Base-by-base conservation (phyloP, 1,140 invertebrate species). In the Pararge aegeria region DNA sequence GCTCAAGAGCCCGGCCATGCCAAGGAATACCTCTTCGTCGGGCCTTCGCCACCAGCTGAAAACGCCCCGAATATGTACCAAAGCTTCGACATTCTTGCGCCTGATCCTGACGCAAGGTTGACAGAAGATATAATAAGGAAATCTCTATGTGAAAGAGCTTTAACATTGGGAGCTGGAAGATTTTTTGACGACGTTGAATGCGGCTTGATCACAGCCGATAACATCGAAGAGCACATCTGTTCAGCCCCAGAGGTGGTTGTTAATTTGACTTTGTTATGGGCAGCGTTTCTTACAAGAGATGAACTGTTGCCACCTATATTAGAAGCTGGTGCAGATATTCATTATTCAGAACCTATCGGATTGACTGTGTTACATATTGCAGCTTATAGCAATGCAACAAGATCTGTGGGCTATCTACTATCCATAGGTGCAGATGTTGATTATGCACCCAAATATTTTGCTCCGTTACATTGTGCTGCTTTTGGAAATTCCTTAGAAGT, bases 121-220 rank as follows among this genome's bases (percentile, higher is more conserved):
- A 93, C 91, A 27, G 92, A 92, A 63, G 93, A 94, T 24, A 90
- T 90, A 2, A 90, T 94, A 5, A 89, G 91, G 67, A 88, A 90
- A 66, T 87, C 91, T 12, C 68, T 95, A 1, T 77, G 91, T n/a
- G 93, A 94, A 71, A 91, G 92, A 55, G 92, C 93, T 67, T 87
- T 92, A 37, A 83, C 90, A 0, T 89, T 92, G 5, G 92, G 93
- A 3, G 87, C 92, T 10, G 81, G 91, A 19, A 91, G 93, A 46
- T 79, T 94, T 5, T 87, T 94, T 10, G 92, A 93, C 19, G 93
- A 93, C 58, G 84, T 94, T 0, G 93, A 94, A 68, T 88, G 75
- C 56, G 90, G 91, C 18, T 88, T 91, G 40, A 89, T 91, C 0
- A 87, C 86, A 5, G 71, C 80, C 4, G 89, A 92, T 0, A 91